Evolutionary conservation across 1,140 invertebrate genomes (phyloP).

Genomic region (Theocolax elegans): DNA sequence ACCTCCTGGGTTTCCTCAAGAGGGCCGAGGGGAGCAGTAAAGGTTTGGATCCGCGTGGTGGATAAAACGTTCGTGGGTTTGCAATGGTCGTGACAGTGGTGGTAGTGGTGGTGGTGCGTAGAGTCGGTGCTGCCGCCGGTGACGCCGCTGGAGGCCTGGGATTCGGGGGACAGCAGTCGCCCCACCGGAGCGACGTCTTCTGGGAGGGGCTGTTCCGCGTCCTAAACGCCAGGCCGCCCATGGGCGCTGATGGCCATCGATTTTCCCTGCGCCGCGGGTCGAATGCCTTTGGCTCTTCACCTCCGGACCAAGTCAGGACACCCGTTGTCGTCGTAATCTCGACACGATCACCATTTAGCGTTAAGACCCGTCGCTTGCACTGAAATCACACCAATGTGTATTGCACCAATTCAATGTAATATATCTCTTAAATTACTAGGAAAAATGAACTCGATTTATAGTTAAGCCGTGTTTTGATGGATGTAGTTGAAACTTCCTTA

Average conservation of each 20-base stretch:
- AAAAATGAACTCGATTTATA: too few species aligned
- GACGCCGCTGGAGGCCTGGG: constrained; percentile 57
- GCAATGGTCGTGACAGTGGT: background rate
- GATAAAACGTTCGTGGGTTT: background rate
- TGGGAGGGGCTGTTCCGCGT: constrained; percentile 94
- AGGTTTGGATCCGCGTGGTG: background rate
- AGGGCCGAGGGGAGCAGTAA: background rate
- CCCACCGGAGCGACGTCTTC: constrained; percentile 94
- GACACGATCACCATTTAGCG: too few species aligned
- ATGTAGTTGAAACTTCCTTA: too few species aligned
- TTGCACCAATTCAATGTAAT: too few species aligned
- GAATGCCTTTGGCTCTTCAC: constrained; percentile 35
- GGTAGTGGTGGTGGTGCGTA: background rate
- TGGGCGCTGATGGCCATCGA: constrained; percentile 76
- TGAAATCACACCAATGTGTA: too few species aligned
- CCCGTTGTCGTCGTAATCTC: background rate
- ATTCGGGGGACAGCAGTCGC: constrained; percentile 81
- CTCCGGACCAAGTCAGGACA: background rate
- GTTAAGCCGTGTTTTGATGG: too few species aligned
- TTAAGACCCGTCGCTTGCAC: too few species aligned
- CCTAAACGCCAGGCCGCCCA: constrained; percentile 93
- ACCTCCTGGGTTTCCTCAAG: constrained; percentile 5
- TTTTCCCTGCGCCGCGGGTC: constrained; percentile 56
- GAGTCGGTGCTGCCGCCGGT: constrained; percentile 54
- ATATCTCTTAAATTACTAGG: too few species aligned